Conservation (phyloP, 2,113 vertebrate genomes). For the Glaucidium brasilianum region DNA sequence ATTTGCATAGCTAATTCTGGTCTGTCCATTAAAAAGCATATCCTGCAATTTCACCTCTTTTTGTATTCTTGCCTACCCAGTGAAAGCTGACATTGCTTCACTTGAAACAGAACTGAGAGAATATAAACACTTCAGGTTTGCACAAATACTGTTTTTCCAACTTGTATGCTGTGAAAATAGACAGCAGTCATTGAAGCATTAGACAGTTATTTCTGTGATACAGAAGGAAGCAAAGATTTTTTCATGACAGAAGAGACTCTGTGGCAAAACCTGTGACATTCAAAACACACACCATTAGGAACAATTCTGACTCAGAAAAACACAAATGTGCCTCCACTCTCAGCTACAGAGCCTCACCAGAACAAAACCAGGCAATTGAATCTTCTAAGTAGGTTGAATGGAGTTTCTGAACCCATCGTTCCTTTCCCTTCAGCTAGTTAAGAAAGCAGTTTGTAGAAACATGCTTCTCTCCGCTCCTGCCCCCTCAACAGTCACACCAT, state of each 20-base stretch:
- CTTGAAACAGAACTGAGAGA: background rate
- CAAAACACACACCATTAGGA: background rate
- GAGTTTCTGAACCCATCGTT: background rate
- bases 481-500: background rate
- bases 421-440: background rate
- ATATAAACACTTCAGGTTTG: background rate
- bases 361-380: background rate
- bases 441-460: background rate
- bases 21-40: background rate
- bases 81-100: background rate
- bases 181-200: background rate
- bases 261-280: background rate
- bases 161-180: background rate
- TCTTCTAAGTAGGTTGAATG: background rate
- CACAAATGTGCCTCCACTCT: background rate
- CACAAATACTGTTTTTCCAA: conserved; percentile 12
- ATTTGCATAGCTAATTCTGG: background rate
- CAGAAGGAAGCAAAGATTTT: background rate
- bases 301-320: background rate
- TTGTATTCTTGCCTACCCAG: background rate
- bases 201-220: background rate
- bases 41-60: background rate
- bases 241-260: background rate
- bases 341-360: background rate
- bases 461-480: background rate